These are phyloP conservation scores for Eremophila alpestris DNA, from an alignment of 2,797 vertebrate species.

Conservation along the genomic window DNA sequence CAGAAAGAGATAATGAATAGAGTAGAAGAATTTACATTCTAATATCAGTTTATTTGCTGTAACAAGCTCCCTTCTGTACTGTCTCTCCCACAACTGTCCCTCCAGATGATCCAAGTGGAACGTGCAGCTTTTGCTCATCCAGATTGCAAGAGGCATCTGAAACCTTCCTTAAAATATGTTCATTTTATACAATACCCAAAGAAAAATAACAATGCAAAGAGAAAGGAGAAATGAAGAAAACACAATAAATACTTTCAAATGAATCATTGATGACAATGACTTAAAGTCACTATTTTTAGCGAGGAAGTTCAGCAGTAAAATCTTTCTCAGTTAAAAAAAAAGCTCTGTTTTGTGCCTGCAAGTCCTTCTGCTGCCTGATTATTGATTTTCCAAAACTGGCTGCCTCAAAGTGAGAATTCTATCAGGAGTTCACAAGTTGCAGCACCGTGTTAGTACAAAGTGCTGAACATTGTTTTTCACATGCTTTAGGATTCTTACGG, in stretches of 20 bases:
- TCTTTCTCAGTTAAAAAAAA: neutral
- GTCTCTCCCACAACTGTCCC: neutral
- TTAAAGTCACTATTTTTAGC: neutral
- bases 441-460: neutral
- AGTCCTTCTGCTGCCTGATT: conserved; percentile 11
- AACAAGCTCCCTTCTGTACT: neutral
- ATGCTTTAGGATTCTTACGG: neutral
- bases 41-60: neutral
- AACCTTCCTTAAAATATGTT: neutral
- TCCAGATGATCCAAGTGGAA: neutral
- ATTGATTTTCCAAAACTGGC: conserved; percentile 40
- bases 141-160: neutral
- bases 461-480: neutral
- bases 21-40: neutral
- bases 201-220: neutral
- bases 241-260: neutral
- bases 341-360: neutral
- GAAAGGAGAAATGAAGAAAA: neutral
- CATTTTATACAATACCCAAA: neutral
- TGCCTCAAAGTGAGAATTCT: neutral
- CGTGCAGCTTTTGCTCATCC: neutral
- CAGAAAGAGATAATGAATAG: neutral
- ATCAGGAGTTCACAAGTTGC: neutral
- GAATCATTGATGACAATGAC: neutral
- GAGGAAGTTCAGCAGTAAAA: neutral